These are phyloP conservation scores for Neoseiulus cucumeris DNA, from an alignment of 1,140 invertebrate species.

Conservation along the genomic window DNA sequence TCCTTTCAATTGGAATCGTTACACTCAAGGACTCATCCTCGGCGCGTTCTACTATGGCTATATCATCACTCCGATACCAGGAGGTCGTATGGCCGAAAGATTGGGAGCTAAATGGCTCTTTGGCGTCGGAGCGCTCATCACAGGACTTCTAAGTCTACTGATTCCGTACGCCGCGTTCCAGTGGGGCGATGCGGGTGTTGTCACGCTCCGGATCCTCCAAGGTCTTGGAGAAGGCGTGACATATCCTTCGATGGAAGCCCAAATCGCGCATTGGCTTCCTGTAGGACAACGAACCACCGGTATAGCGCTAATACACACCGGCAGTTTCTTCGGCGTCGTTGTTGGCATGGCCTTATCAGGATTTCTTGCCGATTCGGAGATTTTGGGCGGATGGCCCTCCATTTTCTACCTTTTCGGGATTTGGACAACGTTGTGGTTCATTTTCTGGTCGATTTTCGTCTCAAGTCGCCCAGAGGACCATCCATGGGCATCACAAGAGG, in stretches of 20 bases:
- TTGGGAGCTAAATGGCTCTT: conserved; percentile 66
- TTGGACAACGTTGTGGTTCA: conserved; percentile 17
- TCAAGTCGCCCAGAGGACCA: background rate
- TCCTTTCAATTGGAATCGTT: conserved; percentile 54
- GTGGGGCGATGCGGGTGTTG: background rate
- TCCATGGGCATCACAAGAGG: background rate
- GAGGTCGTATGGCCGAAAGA: conserved; percentile 49
- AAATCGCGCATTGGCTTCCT: conserved; percentile 25
- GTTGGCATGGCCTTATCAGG: conserved; percentile 11
- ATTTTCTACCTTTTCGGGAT: conserved; percentile 18
- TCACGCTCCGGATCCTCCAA: background rate
- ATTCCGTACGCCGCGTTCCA: conserved; percentile 39
- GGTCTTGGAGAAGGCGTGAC: background rate
- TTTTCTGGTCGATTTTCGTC: conserved; percentile 14
- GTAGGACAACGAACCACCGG: conserved; percentile 23
- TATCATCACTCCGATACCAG: conserved; percentile 55
- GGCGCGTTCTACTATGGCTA: conserved; percentile 74
- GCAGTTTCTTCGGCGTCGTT: conserved; percentile 20
- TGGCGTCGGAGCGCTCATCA: conserved; percentile 52
- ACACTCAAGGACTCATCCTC: conserved; percentile 53
- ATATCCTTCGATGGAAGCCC: background rate
- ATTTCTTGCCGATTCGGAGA: background rate
- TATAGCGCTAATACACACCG: conserved; percentile 22
- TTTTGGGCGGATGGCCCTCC: conserved; percentile 17
- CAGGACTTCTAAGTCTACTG: conserved; percentile 57